A percentile compares a stretch with the other conserved stretches of the same genome.
phyloP scores from a whole-genome alignment of 2,888 invertebrate species.

The Drosophila meridiana region DNA sequence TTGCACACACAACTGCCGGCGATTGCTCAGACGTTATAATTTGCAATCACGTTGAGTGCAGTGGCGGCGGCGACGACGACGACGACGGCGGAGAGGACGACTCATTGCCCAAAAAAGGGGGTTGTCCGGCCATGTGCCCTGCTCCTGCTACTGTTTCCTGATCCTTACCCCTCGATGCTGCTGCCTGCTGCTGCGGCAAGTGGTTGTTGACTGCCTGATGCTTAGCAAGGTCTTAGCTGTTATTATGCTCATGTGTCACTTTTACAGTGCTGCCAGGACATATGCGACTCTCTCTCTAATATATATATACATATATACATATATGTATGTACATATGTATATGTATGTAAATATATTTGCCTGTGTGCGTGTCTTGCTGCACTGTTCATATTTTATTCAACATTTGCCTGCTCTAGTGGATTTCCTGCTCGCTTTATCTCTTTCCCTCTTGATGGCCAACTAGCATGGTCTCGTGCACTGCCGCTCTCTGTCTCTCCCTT shows the following conservation, averaged over 20 bases:
- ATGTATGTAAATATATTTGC: slow-evolving; percentile 11
- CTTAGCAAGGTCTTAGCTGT: slow-evolving; percentile 79
- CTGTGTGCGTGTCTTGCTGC: slow-evolving; percentile 27
- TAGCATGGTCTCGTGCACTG: background rate
- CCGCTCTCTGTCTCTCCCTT: slow-evolving; percentile 11
- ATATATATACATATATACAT: slow-evolving; percentile 14
- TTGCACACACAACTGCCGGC: slow-evolving; percentile 54
- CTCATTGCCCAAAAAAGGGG: slow-evolving; percentile 34
- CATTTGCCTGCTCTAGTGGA: slow-evolving; percentile 54
- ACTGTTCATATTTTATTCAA: slow-evolving; percentile 77
- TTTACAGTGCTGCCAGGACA: slow-evolving; percentile 55
- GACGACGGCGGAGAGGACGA: slow-evolving; percentile 40
- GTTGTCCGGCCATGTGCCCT: slow-evolving; percentile 33
- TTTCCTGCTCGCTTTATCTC: slow-evolving; percentile 37
- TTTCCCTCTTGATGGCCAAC: slow-evolving; percentile 9
- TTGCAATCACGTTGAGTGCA: slow-evolving; percentile 79
- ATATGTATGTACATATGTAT: slow-evolving; percentile 20
- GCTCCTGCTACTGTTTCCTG: background rate
- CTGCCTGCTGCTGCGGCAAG: slow-evolving; percentile 53
- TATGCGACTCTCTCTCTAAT: slow-evolving; percentile 36
- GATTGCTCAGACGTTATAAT: slow-evolving; percentile 79
- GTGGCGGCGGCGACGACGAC: slow-evolving; percentile 42
- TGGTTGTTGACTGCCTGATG: slow-evolving; percentile 78
- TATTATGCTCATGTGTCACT: slow-evolving; percentile 79
- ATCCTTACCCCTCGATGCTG: background rate